These are phyloP conservation scores for Lutjanus erythropterus DNA, from an alignment of 2,113 vertebrate species.

Conservation along the genomic window DNA sequence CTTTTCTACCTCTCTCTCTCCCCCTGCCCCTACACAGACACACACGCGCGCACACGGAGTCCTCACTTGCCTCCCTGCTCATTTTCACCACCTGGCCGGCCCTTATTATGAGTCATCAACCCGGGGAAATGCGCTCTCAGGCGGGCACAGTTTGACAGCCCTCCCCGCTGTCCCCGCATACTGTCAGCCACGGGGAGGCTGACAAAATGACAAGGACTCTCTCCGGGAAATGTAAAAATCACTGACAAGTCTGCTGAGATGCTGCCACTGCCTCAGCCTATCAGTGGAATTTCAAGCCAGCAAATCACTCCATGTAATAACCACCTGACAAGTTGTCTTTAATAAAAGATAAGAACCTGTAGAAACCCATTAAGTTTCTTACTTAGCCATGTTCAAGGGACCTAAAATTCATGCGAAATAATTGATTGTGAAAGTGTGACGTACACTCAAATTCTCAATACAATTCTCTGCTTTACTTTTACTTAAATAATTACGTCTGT, in stretches of 20 bases:
- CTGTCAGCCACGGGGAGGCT: slow-evolving; percentile 69
- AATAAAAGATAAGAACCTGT: slow-evolving; percentile 21
- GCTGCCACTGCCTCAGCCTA: slow-evolving; percentile 39
- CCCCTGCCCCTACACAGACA: slow-evolving; percentile 6
- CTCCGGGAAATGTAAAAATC: slow-evolving; percentile 57
- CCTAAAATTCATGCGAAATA: not conserved
- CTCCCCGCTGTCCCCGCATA: slow-evolving; percentile 63
- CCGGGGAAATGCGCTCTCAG: slow-evolving; percentile 59
- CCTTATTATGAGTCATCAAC: slow-evolving; percentile 78
- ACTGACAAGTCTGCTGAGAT: slow-evolving; percentile 65
- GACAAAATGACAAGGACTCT: slow-evolving; percentile 75
- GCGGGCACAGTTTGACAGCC: slow-evolving; percentile 74
- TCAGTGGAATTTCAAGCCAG: slow-evolving; percentile 30
- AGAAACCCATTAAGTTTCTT: not conserved
- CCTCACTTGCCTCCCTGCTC: slow-evolving; percentile 28
- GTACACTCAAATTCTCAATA: not conserved
- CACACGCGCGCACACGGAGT: slow-evolving; percentile 3
- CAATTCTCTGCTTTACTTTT: too few species aligned
- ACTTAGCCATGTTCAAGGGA: not conserved
- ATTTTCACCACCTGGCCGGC: slow-evolving; percentile 68
- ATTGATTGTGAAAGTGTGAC: not conserved
- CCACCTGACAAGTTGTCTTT: slow-evolving; percentile 16
- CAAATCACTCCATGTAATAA: slow-evolving; percentile 30
- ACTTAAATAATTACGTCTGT: too few species aligned
- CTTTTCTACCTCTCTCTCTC: not conserved